Evolutionary conservation across 1,140 invertebrate species (phyloP), one percentile per base, ranked within the genome.

Genomic region (Papilio polytes): DNA sequence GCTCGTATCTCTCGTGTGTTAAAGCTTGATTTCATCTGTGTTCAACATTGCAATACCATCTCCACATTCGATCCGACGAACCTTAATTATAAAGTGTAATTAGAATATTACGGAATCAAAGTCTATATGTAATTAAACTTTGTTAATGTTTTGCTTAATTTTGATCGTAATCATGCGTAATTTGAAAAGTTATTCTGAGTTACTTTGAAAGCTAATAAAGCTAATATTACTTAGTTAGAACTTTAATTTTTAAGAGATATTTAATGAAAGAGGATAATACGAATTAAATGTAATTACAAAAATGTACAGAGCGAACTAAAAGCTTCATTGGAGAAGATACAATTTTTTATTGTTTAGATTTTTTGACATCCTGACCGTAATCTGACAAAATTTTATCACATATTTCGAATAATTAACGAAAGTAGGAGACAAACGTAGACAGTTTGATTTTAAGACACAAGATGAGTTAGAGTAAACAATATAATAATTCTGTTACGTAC

Each of bases 111-210:
- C 46, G 74, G 44, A 48, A 48, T 76, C 74, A 76, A 51, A 74
- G 18, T 76, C 74, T 76, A 22, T 76, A 76, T 76, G 46, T 76
- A 76, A 76, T 76, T 76, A 48, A 76, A 76, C 74, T 76, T 76
- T 51, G 46, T 76, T 51, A 76, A 76, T 76, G 20, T 76, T 76
- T 48, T 76, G 74, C 44, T 76, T 48, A 76, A 51, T 48, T 76
- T 76, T 51, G 46, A 51, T 76, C n/a, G 46, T 76, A 26, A 76
- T 76, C 44, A 48, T 76, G 46, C 12, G 22, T 48, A 76, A 74
- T 44, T 48, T 74, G n/a, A 74, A 76, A 76, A 26, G 22, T 48
- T 76, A 76, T 31, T 76, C 15, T 70, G 26, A 53, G n/a, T n/a
- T 4, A 66, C 63, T 70, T 70, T 70, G 63, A 31, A 70, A 70